These are phyloP conservation scores for Sceloporus undulatus DNA, from an alignment of 2,113 vertebrate species.

Conservation along the genomic window DNA sequence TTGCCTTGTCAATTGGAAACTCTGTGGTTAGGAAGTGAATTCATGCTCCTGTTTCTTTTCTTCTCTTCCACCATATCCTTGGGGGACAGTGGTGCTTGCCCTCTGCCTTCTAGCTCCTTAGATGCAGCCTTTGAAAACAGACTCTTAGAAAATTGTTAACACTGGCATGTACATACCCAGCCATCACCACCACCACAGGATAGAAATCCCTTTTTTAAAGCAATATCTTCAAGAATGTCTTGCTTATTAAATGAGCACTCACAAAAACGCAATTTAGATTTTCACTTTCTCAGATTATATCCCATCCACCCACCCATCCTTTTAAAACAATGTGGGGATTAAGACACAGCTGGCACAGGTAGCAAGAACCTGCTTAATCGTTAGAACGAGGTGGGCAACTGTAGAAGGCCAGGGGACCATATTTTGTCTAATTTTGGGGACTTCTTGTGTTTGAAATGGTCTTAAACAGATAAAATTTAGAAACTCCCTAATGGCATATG, in stretches of 20 bases:
- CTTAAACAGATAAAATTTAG: neutral
- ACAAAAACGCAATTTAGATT: neutral
- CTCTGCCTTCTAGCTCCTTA: neutral
- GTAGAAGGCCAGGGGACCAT: no score
- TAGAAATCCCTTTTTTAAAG: neutral
- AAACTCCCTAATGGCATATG: neutral
- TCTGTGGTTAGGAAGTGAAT: neutral
- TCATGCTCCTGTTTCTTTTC: neutral
- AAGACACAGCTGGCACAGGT: neutral
- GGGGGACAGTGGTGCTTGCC: neutral
- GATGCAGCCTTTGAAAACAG: neutral
- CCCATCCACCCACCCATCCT: neutral
- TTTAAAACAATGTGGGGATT: neutral
- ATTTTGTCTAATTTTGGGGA: fast-evolving
- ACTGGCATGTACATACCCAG: neutral
- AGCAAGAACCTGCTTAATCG: neutral
- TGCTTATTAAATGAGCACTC: neutral
- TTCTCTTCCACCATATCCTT: neutral
- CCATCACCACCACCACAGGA: neutral
- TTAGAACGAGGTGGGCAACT: neutral
- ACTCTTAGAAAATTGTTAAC: neutral
- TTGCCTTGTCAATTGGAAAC: neutral
- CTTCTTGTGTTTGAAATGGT: neutral
- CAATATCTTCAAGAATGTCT: neutral
- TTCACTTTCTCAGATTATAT: neutral